Evolutionary conservation across 2,113 vertebrate species (phyloP).

Genomic region (rat (Rattus norvegicus)): DNA sequence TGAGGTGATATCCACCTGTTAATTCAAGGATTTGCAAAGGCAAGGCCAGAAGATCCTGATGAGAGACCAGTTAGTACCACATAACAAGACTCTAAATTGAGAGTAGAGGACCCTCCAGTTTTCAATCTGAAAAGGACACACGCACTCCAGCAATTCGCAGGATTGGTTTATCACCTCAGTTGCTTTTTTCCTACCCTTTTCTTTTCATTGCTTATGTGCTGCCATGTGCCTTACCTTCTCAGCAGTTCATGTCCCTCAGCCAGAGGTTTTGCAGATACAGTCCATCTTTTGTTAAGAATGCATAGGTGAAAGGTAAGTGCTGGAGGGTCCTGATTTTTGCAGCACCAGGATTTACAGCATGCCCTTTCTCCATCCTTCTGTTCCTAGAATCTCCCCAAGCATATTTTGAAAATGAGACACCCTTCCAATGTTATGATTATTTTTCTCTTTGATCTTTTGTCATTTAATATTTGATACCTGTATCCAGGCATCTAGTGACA

Average conservation of each 20-base stretch:
- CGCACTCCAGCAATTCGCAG: background rate
- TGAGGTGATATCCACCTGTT: background rate
- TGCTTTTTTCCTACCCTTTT: background rate
- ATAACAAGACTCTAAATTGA: background rate
- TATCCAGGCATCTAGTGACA: background rate
- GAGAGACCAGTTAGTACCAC: rapidly evolving
- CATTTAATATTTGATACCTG: slow-evolving; percentile 23
- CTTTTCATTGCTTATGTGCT: background rate
- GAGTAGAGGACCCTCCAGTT: background rate
- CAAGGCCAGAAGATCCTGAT: too few relatives aligned
- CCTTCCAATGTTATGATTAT: background rate
- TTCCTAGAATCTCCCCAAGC: background rate
- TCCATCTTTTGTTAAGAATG: slow-evolving; percentile 39
- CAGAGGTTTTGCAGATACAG: slow-evolving; percentile 44
- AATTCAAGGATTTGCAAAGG: background rate
- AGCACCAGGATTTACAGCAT: background rate
- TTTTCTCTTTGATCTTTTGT: slow-evolving; percentile 14
- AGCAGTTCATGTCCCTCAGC: background rate
- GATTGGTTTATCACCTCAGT: background rate
- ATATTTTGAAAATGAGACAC: background rate
- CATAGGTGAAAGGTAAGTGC: background rate
- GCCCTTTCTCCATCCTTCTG: background rate
- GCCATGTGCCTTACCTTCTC: slow-evolving; percentile 23
- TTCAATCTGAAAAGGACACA: background rate
- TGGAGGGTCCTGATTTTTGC: slow-evolving; percentile 16